phyloP scores from a whole-genome alignment of 2,888 invertebrate species.

The Pollenia griseotomentosa region DNA sequence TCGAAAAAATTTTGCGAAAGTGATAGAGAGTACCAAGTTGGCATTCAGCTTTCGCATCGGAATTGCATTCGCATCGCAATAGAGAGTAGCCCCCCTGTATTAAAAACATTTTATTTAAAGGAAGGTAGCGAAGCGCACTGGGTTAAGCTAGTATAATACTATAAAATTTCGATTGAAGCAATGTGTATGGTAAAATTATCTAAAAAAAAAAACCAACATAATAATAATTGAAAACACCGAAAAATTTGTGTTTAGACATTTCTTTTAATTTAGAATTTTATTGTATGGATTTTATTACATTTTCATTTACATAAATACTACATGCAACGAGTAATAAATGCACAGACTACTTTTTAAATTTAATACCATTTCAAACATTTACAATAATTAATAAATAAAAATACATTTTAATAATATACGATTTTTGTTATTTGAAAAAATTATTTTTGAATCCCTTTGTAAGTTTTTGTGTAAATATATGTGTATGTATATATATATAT shows the following conservation, averaged over 20 bases:
- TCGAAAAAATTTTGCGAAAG: no score
- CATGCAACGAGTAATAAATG: slow-evolving; percentile 72
- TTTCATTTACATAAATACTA: slow-evolving; percentile 70
- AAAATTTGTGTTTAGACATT: slow-evolving; percentile 14
- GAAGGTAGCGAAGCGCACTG: no score
- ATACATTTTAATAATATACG: slow-evolving; percentile 40
- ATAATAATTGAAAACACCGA: background rate
- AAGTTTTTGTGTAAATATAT: slow-evolving; percentile 57
- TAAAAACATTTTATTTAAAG: no score
- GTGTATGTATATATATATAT: background rate
- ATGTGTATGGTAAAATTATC: no score
- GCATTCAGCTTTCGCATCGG: no score
- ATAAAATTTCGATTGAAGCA: no score
- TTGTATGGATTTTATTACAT: slow-evolving; percentile 59
- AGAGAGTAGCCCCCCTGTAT: no score
- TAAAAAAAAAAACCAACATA: no score
- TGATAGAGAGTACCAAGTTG: no score
- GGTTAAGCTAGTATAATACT: no score
- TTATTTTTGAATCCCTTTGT: slow-evolving; percentile 59
- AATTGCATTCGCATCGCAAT: no score
- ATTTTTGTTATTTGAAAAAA: slow-evolving; percentile 41
- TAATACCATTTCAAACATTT: slow-evolving; percentile 67
- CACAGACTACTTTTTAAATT: slow-evolving; percentile 65
- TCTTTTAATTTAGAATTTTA: slow-evolving; percentile 64
- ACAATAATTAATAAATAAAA: slow-evolving; percentile 61